phyloP scores from a whole-genome alignment of 2,797 vertebrate species.

The Martes flavigula region DNA sequence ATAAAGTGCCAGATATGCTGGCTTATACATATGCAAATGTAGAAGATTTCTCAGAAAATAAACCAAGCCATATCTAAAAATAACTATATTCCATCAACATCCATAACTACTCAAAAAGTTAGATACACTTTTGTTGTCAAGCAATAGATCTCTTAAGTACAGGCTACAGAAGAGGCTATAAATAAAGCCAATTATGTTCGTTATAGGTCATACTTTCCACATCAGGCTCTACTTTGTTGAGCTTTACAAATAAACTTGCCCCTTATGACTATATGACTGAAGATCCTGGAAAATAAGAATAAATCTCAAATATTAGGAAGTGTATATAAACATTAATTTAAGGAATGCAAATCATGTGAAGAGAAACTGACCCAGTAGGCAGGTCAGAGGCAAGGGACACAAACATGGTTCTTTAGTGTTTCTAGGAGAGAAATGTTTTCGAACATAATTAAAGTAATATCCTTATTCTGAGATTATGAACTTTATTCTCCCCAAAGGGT shows the following conservation, averaged over 20 bases:
- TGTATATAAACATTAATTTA: neutral
- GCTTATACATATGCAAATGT: conserved; percentile 35
- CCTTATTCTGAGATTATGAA: neutral
- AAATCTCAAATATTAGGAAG: neutral
- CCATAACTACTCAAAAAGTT: neutral
- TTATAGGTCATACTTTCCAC: neutral
- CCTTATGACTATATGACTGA: neutral
- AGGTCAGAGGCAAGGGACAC: neutral
- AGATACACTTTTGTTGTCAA: neutral
- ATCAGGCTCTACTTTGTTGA: neutral
- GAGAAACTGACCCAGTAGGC: neutral
- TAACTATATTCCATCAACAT: neutral
- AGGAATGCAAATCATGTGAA: neutral
- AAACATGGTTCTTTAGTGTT: neutral
- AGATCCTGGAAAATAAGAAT: neutral
- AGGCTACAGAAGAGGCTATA: neutral
- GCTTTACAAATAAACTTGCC: neutral
- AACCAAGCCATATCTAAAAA: neutral
- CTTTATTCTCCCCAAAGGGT: neutral
- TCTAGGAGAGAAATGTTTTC: neutral
- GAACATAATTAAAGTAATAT: neutral
- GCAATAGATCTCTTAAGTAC: neutral
- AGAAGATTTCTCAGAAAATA: neutral
- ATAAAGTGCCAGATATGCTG: neutral
- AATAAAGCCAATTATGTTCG: neutral